Percentiles rank a stretch among this genome's conserved stretches.
phyloP scores from a whole-genome alignment of 1,140 invertebrate species.

The Papilio helenus region DNA sequence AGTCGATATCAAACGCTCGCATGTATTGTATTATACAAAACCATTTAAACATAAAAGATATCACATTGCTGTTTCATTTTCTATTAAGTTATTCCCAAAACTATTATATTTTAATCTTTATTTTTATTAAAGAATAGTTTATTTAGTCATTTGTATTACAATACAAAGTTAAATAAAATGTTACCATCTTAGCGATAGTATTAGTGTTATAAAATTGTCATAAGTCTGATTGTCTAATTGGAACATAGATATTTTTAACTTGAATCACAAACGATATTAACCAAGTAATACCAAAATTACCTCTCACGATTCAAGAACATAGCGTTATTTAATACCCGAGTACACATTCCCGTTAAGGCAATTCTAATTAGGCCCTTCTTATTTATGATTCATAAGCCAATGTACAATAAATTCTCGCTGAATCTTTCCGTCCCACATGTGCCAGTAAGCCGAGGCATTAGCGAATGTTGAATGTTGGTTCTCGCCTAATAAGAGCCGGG shows the following conservation, averaged over 20 bases:
- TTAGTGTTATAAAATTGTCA: too few species aligned
- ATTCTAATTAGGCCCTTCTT: slow-evolving; percentile 79
- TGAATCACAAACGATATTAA: background rate
- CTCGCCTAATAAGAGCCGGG: slow-evolving; percentile 79
- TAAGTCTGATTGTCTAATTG: background rate
- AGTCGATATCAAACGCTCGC: slow-evolving; percentile 46
- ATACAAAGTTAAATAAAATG: too few species aligned
- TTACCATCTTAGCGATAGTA: too few species aligned
- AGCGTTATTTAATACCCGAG: slow-evolving; percentile 27
- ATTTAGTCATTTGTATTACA: too few species aligned
- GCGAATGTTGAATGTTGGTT: slow-evolving; percentile 81
- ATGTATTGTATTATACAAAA: slow-evolving; percentile 39
- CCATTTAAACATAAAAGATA: background rate
- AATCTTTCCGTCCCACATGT: slow-evolving; percentile 81
- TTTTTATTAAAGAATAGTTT: too few species aligned
- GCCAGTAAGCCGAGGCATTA: slow-evolving; percentile 77
- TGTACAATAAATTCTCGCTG: slow-evolving; percentile 78
- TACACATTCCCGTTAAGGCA: slow-evolving; percentile 39
- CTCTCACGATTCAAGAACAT: slow-evolving; percentile 4
- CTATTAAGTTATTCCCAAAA: too few species aligned
- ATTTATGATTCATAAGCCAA: slow-evolving; percentile 82
- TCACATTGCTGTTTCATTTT: background rate
- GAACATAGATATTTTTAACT: background rate
- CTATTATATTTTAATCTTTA: too few species aligned
- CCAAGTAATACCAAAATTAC: background rate